Evolutionary conservation across 2,113 vertebrate genomes (phyloP).

Genomic region (Alethe diademata): DNA sequence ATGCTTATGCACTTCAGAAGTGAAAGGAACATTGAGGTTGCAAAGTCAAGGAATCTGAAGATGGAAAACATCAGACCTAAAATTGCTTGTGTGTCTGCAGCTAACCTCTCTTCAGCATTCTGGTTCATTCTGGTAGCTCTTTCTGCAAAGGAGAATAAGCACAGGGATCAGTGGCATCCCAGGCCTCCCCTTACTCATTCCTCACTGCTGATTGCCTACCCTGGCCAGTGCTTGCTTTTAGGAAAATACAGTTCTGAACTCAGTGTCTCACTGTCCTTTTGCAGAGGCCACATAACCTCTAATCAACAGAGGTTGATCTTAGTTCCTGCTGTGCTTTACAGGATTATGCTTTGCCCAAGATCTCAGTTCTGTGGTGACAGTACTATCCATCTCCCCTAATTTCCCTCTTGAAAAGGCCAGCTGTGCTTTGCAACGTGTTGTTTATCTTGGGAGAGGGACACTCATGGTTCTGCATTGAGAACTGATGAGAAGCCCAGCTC

Average conservation of each 20-base stretch:
- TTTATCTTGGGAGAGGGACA: not conserved
- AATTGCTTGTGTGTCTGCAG: not conserved
- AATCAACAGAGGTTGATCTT: not conserved
- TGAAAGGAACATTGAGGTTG: not conserved
- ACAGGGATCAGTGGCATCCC: not conserved
- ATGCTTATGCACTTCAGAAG: not conserved
- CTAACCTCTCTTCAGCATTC: not conserved
- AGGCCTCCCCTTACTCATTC: not conserved
- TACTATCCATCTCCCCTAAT: not conserved
- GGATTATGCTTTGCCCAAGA: not conserved
- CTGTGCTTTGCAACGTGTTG: not conserved
- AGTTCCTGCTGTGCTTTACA: not conserved
- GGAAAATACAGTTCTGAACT: not conserved
- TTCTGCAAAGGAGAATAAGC: not conserved
- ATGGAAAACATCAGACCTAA: not conserved
- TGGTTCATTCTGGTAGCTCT: not conserved
- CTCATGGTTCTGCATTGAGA: not conserved
- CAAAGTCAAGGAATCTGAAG: not conserved
- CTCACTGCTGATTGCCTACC: not conserved
- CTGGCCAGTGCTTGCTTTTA: not conserved
- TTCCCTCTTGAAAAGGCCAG: not conserved
- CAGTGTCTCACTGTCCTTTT: not conserved
- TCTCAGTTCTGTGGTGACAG: not conserved
- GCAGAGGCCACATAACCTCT: not conserved
- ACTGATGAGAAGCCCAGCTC: not conserved